These are phyloP conservation scores for Podarcis siculus DNA, from an alignment of 2,797 vertebrate species.

Conservation along the genomic window DNA sequence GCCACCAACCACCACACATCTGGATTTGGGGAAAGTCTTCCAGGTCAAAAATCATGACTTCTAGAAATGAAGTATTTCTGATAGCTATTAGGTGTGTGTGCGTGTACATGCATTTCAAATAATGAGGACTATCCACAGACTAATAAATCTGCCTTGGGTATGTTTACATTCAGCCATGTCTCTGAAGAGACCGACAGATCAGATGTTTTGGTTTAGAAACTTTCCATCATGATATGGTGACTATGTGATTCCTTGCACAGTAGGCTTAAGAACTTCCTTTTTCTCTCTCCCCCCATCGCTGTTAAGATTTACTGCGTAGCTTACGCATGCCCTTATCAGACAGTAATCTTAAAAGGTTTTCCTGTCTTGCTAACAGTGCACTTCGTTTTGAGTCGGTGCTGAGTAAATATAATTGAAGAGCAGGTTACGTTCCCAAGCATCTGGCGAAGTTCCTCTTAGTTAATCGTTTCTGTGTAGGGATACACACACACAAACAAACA, in stretches of 20 bases:
- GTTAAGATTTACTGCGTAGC: constrained; percentile 48
- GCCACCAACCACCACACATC: not conserved
- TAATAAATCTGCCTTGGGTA: constrained; percentile 76
- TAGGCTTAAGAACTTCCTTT: constrained; percentile 61
- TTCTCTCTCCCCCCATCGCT: constrained; percentile 33
- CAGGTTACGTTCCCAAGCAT: constrained; percentile 26
- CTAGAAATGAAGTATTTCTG: not conserved
- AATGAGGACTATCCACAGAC: constrained; percentile 75
- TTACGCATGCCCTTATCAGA: constrained; percentile 70
- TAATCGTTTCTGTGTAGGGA: constrained; percentile 12
- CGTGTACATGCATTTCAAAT: constrained; percentile 54
- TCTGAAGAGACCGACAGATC: constrained; percentile 65
- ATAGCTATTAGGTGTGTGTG: not conserved
- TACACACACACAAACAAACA: not conserved
- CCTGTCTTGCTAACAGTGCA: constrained; percentile 35
- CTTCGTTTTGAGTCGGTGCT: constrained; percentile 48
- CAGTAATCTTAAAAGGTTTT: constrained; percentile 62
- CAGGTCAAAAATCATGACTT: not conserved
- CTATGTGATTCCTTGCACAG: constrained; percentile 60
- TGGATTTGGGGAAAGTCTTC: not conserved
- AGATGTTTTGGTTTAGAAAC: constrained; percentile 67
- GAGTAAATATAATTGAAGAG: constrained; percentile 36
- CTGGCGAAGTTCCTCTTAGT: not conserved
- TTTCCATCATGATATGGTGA: constrained; percentile 55
- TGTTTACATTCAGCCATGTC: constrained; percentile 66